Evolutionary conservation across 2,113 vertebrate species (phyloP), one percentile per base, ranked within the genome.

Genomic region (Puffinus mauretanicus): DNA sequence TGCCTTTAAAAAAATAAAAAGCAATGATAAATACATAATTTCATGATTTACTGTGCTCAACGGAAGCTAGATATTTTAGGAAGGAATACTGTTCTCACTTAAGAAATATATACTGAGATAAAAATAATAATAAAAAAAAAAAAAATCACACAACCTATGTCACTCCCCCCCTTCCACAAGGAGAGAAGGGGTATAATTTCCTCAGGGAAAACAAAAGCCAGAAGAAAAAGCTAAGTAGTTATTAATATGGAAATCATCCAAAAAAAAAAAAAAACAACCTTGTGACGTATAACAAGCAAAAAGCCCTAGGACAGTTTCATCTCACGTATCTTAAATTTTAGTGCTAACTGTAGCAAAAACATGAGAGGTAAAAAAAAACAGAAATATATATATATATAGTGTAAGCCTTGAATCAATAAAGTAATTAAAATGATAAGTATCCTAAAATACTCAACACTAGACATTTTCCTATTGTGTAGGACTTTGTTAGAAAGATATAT

Each of bases 381-480:
- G 2, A 73, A 34, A 10, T 58, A 9, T 2, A 69, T 2, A 26
- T 6, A 29, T 6, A 8, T 22, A 19, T 3, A 55, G 14, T 0
- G 1, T 19, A 93, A 36, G 2, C 12, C 25, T 60, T 30, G 3
- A 77, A 34, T 52, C 26, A 40, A 40, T 42, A 12, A 66, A 46
- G 4, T 38, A 64, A 55, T 60, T 71, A 54, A 25, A 25, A 44
- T 22, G 58, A 7, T 67, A 67, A 84, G 29, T 26, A 36, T 20
- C 52, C 47, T 9, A 81, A 81, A 3, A 58, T 87, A 91, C 19
- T 14, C 25, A 85, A 55, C 19, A 64, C 2, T 29, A 0, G 0
- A 2, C 3, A 29, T 36, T 55, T 62, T 54, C 13, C 9, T 79
- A 3, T 6, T 2, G 0, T 3, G 1, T 10, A n/a, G 8, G 6